phyloP scores from a whole-genome alignment of 2,797 vertebrate genomes.

The Sphenopsis melanotis region DNA sequence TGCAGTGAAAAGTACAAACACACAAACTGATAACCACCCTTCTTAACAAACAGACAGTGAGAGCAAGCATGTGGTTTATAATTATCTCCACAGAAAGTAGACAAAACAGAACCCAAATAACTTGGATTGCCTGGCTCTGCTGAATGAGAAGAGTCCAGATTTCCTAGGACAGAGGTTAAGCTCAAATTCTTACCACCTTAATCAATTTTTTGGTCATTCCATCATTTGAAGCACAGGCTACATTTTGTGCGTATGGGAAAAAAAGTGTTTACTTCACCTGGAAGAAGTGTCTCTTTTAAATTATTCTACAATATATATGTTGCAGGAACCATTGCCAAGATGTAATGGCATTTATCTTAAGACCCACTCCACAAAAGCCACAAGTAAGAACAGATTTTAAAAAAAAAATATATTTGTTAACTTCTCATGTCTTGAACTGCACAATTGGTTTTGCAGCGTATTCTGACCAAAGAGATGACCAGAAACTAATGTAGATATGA shows the following conservation, averaged over 20 bases:
- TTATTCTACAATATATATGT: background rate
- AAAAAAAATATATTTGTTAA: background rate
- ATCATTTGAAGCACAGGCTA: background rate
- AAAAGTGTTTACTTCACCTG: background rate
- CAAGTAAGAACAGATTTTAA: background rate
- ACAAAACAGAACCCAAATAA: conserved; percentile 22
- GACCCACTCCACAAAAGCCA: background rate
- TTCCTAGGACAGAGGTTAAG: background rate
- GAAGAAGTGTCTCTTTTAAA: background rate
- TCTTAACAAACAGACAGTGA: background rate
- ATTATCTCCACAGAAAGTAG: background rate
- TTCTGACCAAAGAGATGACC: background rate
- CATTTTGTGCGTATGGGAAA: background rate
- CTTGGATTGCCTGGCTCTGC: background rate
- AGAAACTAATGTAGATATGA: background rate
- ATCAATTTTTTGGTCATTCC: background rate
- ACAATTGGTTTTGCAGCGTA: background rate
- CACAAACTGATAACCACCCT: background rate
- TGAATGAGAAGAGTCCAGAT: background rate
- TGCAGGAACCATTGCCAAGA: background rate
- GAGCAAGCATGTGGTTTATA: background rate
- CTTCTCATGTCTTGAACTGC: background rate
- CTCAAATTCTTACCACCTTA: background rate
- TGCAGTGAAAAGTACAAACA: background rate
- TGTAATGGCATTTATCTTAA: conserved; percentile 8